A percentile compares a stretch with the other conserved stretches of the same genome.
These are phyloP conservation scores for Mionectes macconnelli DNA, from an alignment of 2,113 vertebrate genomes.

Conservation along the genomic window DNA sequence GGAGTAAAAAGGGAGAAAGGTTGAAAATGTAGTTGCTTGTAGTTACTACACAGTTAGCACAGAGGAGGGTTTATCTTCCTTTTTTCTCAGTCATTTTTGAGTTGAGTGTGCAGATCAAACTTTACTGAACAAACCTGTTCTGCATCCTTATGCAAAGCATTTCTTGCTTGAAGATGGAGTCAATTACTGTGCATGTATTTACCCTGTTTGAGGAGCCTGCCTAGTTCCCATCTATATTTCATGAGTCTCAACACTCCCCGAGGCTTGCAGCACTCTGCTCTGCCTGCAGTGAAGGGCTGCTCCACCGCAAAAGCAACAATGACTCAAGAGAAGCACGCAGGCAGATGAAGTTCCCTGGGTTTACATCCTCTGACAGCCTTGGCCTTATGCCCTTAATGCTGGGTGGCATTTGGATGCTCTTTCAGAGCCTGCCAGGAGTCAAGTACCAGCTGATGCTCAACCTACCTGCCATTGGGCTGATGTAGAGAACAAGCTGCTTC, in stretches of 20 bases:
- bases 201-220: not conserved
- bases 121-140: not conserved
- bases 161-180: not conserved
- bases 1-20: not conserved
- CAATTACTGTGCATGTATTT: not conserved
- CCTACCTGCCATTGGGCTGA: not conserved
- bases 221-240: constrained; percentile 36
- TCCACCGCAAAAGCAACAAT: not conserved
- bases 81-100: not conserved
- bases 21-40: not conserved
- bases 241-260: not conserved
- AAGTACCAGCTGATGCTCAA: not conserved
- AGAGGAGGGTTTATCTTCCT: not conserved
- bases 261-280: not conserved
- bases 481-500: not conserved
- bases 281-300: not conserved
- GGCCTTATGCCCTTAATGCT: not conserved
- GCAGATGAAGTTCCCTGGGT: not conserved
- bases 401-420: constrained; percentile 19
- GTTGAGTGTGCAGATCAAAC: not conserved
- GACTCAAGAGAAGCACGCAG: not conserved
- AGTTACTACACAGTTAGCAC: not conserved
- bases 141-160: not conserved
- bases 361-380: not conserved
- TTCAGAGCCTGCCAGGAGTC: not conserved